phyloP scores from a whole-genome alignment of 37 sponge, comb jelly and placozoan genomes.

The Sycon ciliatum region DNA sequence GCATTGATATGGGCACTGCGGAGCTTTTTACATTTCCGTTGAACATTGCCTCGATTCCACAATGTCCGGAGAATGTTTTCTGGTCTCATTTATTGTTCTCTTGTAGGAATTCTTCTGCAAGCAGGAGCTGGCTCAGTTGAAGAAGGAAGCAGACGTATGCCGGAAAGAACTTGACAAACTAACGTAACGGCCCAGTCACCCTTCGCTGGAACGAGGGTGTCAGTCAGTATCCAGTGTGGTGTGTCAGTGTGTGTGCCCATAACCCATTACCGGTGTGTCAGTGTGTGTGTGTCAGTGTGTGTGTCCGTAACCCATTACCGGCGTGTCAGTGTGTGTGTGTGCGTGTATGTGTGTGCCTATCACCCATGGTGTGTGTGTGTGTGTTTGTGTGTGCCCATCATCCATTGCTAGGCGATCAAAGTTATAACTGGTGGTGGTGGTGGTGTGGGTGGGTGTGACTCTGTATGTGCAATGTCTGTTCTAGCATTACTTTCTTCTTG shows the following conservation, averaged over 20 bases:
- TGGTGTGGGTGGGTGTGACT: no score
- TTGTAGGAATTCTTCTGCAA: no score
- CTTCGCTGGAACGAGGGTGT: not conserved
- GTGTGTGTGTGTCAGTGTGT: not conserved
- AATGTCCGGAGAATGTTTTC: no score
- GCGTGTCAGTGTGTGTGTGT: conserved; percentile 25
- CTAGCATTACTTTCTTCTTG: not conserved
- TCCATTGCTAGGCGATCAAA: not conserved
- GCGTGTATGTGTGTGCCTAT: conserved; percentile 18
- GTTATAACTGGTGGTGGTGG: not conserved
- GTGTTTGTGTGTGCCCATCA: not conserved
- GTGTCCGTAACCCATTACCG: not conserved
- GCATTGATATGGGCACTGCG: no score
- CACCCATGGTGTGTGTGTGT: not conserved
- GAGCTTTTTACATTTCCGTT: no score
- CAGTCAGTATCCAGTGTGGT: conserved; percentile 1
- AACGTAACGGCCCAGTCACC: not conserved
- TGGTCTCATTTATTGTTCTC: no score
- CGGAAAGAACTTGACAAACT: not conserved
- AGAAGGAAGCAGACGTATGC: conserved; percentile 14
- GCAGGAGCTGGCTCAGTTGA: conserved; percentile 5
- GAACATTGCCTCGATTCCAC: no score
- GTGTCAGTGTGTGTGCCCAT: conserved; percentile 1
- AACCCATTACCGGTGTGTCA: not conserved
- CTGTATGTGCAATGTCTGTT: no score